Percentiles rank a stretch among this genome's conserved stretches.
Evolutionary conservation across 1,140 invertebrate species (phyloP).

Genomic region (Leptopilina boulardi): DNA sequence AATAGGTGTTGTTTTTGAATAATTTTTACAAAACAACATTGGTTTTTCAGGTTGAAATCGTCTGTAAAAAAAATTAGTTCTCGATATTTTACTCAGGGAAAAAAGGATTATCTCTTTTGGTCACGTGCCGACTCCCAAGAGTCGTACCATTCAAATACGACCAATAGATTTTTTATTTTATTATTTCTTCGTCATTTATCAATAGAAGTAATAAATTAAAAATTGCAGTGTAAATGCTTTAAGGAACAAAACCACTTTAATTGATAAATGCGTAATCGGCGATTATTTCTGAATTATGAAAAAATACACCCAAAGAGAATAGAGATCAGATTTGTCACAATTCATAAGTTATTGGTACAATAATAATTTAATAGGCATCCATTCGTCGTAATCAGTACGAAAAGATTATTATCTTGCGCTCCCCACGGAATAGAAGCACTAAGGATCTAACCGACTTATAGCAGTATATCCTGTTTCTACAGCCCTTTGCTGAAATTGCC

Average conservation of each 20-base stretch:
- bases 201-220: too few species aligned
- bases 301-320: slow-evolving; percentile 40
- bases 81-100: too few species aligned
- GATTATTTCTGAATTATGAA: slow-evolving; percentile 15
- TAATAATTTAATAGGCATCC: slow-evolving; percentile 75
- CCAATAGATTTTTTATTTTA: too few species aligned
- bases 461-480: slow-evolving; percentile 69
- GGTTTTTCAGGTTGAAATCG: background rate
- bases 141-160: too few species aligned
- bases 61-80: background rate
- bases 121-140: too few species aligned
- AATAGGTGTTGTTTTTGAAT: background rate
- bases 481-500: slow-evolving; percentile 51
- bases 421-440: slow-evolving; percentile 70
- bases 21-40: too few species aligned
- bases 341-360: slow-evolving; percentile 71
- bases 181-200: too few species aligned
- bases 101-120: too few species aligned
- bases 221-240: too few species aligned
- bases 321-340: slow-evolving; percentile 75
- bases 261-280: slow-evolving; percentile 40
- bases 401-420: slow-evolving; percentile 66
- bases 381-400: slow-evolving; percentile 64
- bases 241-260: too few species aligned
- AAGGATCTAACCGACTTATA: slow-evolving; percentile 75